Evolutionary conservation across 2,113 vertebrate genomes (phyloP), one percentile per base, ranked within the genome.

Genomic region (Colinus virginianus): DNA sequence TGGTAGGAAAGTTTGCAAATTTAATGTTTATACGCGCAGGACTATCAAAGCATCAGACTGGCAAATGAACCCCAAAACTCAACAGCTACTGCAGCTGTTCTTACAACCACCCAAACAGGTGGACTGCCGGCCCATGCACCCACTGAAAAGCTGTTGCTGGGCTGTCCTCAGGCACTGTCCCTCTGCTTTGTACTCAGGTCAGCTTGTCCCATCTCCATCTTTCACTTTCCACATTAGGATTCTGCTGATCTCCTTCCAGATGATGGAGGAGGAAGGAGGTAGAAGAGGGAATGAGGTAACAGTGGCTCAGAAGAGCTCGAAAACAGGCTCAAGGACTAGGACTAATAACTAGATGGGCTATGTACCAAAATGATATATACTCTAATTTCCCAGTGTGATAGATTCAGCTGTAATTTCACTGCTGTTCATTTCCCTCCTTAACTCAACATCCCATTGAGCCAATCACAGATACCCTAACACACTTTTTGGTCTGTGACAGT

Each of bases 381-480:
- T 64, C n/a, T 58, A 22, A 83, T 84, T 95, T 90, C 59, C 72
- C 49, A 22, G 7, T 25, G 64, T 11, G 10, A 40, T 46, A 55
- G 32, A 23, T 71, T 62, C n/a, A 51, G 51, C 38, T 87, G 38
- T 32, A 43, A 49, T 78, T 87, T 49, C 28, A 32, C 16, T 67
- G n/a, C 26, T 78, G 68, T 45, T 79, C 32, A 5, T 72, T 93
- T 45, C 79, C 23, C 20, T 58, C 42, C 55, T 78, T 78, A 30
- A 5, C 14, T 10, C 0, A 0, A 10, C 30, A 67, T 63, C 22
- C 68, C 55, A 3, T 3, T 19, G 63, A 55, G 68, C n/a, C 59
- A 48, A 20, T 56, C 59, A 26, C 36, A 26, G 25, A 64, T 77
- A 79, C 34, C 23, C 25, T 83, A 49, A 64, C 40, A 62, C 36